These are phyloP conservation scores for Stictocephala bisonia DNA, from an alignment of 2,888 invertebrate species.

Conservation along the genomic window DNA sequence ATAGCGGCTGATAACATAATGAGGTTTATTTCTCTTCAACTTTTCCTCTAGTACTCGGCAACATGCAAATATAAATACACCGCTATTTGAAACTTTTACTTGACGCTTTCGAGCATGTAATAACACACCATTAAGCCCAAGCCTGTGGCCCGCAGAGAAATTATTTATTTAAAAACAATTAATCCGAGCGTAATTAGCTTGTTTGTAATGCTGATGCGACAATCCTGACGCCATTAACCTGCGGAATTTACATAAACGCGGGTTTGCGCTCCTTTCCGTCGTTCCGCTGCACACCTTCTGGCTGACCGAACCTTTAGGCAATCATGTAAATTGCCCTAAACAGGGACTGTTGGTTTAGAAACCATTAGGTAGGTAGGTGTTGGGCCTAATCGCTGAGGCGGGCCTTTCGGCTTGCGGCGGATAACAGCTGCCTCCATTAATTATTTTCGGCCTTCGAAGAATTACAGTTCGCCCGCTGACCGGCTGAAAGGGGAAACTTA, in stretches of 20 bases:
- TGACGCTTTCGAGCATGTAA: too few species aligned
- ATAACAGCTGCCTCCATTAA: conserved; percentile 12
- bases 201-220: conserved; percentile 12
- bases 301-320: not conserved
- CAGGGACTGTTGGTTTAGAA: not conserved
- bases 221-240: not conserved
- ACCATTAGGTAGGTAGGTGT: too few species aligned
- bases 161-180: not conserved
- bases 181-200: not conserved
- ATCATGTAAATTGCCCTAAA: conserved; percentile 30
- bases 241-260: conserved; percentile 17
- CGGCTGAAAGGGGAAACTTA: not conserved
- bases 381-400: too few species aligned
- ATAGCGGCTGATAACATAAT: too few species aligned
- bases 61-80: too few species aligned
- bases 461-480: too few species aligned
- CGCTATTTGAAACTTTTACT: too few species aligned
- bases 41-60: too few species aligned
- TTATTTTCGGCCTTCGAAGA: conserved; percentile 23
- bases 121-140: too few species aligned
- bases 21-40: too few species aligned
- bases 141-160: too few species aligned
- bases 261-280: not conserved
- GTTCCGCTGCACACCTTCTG: not conserved
- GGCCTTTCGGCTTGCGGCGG: too few species aligned